phyloP scores from a whole-genome alignment of 2,888 invertebrate genomes.

The Oligia fasciuncula region DNA sequence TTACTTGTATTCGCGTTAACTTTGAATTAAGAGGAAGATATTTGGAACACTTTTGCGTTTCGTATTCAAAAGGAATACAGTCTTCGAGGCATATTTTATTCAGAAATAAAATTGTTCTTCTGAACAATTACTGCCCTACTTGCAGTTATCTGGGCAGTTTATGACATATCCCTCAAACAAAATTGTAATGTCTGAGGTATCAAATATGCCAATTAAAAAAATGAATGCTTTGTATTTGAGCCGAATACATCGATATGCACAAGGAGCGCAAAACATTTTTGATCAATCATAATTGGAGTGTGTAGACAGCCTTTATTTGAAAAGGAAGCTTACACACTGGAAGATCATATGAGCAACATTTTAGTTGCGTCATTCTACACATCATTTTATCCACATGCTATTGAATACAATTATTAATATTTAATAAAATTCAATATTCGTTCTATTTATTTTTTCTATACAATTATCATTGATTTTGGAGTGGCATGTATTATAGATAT shows the following conservation, averaged over 20 bases:
- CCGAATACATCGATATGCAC: background rate
- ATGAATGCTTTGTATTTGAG: background rate
- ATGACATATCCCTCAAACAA: background rate
- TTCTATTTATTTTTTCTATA: background rate
- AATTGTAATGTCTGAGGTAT: background rate
- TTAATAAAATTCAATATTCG: background rate
- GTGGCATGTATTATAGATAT: background rate
- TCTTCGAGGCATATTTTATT: background rate
- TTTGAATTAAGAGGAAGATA: constrained; percentile 42
- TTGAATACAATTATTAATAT: background rate
- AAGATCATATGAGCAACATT: constrained; percentile 21
- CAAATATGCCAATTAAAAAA: background rate
- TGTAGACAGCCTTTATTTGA: background rate
- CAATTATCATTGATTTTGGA: background rate
- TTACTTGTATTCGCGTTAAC: constrained; percentile 50
- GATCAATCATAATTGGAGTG: background rate
- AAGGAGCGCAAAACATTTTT: background rate
- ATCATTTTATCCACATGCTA: background rate
- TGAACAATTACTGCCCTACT: no score
- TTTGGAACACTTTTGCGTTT: constrained; percentile 23
- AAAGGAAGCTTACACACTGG: background rate
- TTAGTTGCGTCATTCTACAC: background rate
- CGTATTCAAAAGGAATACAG: constrained; percentile 4
- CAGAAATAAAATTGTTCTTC: background rate
- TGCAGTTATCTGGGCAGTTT: no score